Conservation (phyloP, 2,113 vertebrate species). For the Setophaga coronata region DNA sequence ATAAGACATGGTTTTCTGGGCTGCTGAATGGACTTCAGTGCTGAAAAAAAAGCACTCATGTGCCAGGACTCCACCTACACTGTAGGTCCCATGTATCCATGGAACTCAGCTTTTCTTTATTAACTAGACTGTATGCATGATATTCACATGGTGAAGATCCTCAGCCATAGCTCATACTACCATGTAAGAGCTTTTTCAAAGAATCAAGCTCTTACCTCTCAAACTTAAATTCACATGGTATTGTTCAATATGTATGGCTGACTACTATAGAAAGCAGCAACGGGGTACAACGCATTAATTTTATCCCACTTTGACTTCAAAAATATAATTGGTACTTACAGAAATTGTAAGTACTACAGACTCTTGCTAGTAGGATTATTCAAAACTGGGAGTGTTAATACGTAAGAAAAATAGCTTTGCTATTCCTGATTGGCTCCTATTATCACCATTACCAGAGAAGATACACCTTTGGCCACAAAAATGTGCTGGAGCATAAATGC, state of each 20-base stretch:
- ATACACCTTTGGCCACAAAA: slow-evolving; percentile 59
- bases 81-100: neutral
- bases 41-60: neutral
- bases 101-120: slow-evolving; percentile 62
- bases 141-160: slow-evolving; percentile 63
- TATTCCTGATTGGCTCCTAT: slow-evolving; percentile 66
- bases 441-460: slow-evolving; percentile 74
- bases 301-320: slow-evolving; percentile 78
- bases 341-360: slow-evolving; percentile 79
- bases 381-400: slow-evolving; percentile 75
- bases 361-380: slow-evolving; percentile 74
- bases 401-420: slow-evolving; percentile 73
- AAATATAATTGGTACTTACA: slow-evolving; percentile 77
- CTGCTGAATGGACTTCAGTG: neutral
- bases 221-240: slow-evolving; percentile 73
- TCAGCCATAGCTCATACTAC: slow-evolving; percentile 66
- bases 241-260: slow-evolving; percentile 75
- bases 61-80: slow-evolving; percentile 1
- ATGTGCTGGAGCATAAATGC: slow-evolving; percentile 54
- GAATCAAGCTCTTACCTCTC: slow-evolving; percentile 74
- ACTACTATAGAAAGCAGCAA: slow-evolving; percentile 71
- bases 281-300: slow-evolving; percentile 74
- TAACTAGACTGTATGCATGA: slow-evolving; percentile 49
- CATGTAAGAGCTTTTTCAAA: slow-evolving; percentile 69
- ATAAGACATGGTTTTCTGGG: neutral